A percentile compares a stretch with the other conserved stretches of the same genome.
Evolutionary conservation across 1,140 invertebrate genomes (phyloP).

Genomic region (Megalonaias nervosa): DNA sequence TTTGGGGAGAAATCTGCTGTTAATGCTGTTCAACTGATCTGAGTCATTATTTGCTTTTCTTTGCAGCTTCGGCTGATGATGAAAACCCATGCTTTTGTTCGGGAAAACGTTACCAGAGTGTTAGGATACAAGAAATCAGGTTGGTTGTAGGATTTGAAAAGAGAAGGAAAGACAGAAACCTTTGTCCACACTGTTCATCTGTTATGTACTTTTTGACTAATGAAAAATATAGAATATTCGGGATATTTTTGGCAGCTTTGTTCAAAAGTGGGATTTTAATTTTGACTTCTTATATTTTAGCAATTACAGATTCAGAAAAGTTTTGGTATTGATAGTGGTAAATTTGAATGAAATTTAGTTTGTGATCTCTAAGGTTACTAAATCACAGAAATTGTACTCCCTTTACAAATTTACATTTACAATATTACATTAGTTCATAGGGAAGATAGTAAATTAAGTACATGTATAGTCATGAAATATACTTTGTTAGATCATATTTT

Average conservation of each 20-base stretch:
- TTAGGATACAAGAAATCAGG: too few relatives aligned
- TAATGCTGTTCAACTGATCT: neutral
- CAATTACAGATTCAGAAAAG: neutral
- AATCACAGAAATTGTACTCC: too few relatives aligned
- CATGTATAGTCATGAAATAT: too few relatives aligned
- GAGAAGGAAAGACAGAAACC: conserved; percentile 50
- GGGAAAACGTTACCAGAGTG: conserved; percentile 78
- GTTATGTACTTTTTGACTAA: neutral
- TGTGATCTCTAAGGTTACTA: neutral
- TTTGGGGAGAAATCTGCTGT: neutral
- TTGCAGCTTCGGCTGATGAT: conserved; percentile 84
- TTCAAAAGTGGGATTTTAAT: too few relatives aligned
- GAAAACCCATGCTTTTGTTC: conserved; percentile 88
- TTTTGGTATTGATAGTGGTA: neutral
- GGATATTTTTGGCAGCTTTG: neutral
- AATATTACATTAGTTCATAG: too few relatives aligned
- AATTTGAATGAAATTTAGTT: neutral
- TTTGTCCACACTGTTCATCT: neutral
- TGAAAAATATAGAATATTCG: neutral
- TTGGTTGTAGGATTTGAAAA: conserved; percentile 10
- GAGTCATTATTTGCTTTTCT: conserved; percentile 17
- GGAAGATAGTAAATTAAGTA: too few relatives aligned
- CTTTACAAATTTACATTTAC: too few relatives aligned
- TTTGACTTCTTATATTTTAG: neutral
- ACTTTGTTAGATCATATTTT: too few relatives aligned